Evolutionary conservation across 2,888 invertebrate genomes (phyloP), one percentile per base, ranked within the genome.

Genomic region (Yponomeuta sedellus): DNA sequence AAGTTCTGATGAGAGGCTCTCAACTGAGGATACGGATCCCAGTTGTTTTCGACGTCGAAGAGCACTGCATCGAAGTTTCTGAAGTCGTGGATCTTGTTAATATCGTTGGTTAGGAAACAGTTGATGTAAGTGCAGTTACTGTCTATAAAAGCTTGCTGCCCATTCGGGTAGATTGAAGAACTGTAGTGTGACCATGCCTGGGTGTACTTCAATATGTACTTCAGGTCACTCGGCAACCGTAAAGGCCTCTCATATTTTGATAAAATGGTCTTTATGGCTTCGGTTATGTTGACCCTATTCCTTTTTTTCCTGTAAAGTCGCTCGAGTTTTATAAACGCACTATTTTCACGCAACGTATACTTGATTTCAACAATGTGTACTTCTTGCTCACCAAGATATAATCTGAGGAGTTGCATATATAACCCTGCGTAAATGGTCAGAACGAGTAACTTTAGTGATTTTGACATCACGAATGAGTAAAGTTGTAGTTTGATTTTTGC

Each of bases 31-130:
- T 77, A 75, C 0, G 59, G 22, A 22, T 84, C 82, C 84, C 85
- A 86, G 66, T 69, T 70, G 65, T 80, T 81, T 69, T 88, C 86
- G 0, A 86, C 87, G 65, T 93, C 92, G 66, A 93, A 93, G 0
- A 93, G 64, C 8, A 93, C 78, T 0, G 92, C 93, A 62, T 93
- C 92, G 56, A 76, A 90, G 39, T 80, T 69, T 16, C 81, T 75
- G 6, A 84, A 76, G 66, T 92, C 82, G 0, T 77, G 71, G 0
- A 88, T 69, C 61, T 71, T 81, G 4, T 69, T 72, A 65, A 76
- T 84, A 5, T 85, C 74, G 39, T 73, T 78, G 0, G 86, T 92
- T 0, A 92, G 73, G 67, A 75, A 89, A 69, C 93, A 93, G 65
- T 92, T 90, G 11, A 73, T 75, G 67, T 80, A 78, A 0, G 81